Base-by-base conservation (phyloP, 1,140 invertebrate species). In the Thalassaphorura encarpata region DNA sequence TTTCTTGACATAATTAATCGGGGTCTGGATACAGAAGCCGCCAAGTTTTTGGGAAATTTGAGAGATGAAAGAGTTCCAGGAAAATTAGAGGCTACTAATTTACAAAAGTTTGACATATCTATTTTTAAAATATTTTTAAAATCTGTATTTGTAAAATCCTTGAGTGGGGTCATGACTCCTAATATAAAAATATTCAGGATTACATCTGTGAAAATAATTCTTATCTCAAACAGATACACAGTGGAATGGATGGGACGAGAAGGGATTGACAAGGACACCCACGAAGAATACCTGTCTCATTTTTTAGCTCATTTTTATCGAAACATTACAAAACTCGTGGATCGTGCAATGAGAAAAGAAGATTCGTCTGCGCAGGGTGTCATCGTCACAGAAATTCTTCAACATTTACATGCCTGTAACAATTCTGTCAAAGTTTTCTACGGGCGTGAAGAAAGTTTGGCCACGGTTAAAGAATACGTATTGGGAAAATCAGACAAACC, bases 231-330 rank as follows among this genome's bases (percentile, higher is more conserved):
- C n/a, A 89, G 89, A 66, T 97, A 94, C 67, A 92, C 86, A 0
- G 89, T 98, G 0, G 93, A 97, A 70, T 98, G 94, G 94, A 91
- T 93, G 26, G 93, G 93, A 0, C 79, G 92, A 48, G 92, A 97
- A 70, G 94, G 94, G 46, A 76, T 97, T 11, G 91, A 94, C 66
- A 78, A 80, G 13, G 89, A 95, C 68, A 93, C 90, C 0, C 94
- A 97, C 67, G 80, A 84, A 43, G 90, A 96, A 69, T 98, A 98
- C 70, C 75, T 98, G 16, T 86, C 91, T 69, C 85, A 95, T 67
- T 99, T 99, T 71, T 92, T 93, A 55, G 83, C 83, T 0, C 89
- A 95, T 70, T 97, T 97, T 75, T 95, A 96, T 71, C 84, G 85
- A 64, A 91, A 90, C 58, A 94, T 99, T 54, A 83, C 90, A 0